phyloP scores from a whole-genome alignment of 1,140 invertebrate genomes.

The Episyrphus balteatus region DNA sequence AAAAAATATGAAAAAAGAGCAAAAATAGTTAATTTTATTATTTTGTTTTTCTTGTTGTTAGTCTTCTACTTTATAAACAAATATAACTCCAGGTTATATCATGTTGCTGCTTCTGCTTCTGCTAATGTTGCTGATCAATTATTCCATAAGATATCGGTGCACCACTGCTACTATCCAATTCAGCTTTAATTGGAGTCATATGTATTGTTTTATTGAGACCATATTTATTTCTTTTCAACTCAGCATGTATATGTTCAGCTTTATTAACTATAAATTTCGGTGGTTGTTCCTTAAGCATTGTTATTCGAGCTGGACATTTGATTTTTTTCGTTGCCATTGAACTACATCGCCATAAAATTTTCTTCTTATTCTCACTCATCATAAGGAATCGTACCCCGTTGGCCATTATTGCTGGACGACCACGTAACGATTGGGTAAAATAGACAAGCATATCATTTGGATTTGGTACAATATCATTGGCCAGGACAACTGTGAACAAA shows the following conservation, averaged over 20 bases:
- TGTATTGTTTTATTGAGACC: slow-evolving; percentile 18
- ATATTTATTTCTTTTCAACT: slow-evolving; percentile 33
- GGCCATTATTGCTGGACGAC: slow-evolving; percentile 33
- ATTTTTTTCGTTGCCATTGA: slow-evolving; percentile 36
- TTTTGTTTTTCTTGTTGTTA: too few species aligned
- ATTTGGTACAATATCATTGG: slow-evolving; percentile 31
- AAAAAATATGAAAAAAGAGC: too few species aligned
- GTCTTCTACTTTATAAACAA: too few species aligned
- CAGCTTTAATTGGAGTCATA: too few species aligned
- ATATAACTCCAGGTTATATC: too few species aligned
- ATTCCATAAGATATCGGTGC: too few species aligned
- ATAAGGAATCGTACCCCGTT: slow-evolving; percentile 33
- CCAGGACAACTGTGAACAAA: slow-evolving; percentile 24
- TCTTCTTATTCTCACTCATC: slow-evolving; percentile 36
- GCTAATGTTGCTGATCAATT: too few species aligned
- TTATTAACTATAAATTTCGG: slow-evolving; percentile 35
- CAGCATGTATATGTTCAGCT: slow-evolving; percentile 29
- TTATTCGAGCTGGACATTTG: slow-evolving; percentile 34
- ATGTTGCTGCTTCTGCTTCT: too few species aligned
- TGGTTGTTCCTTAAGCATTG: slow-evolving; percentile 32
- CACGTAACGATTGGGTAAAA: slow-evolving; percentile 32
- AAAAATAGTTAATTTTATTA: too few species aligned
- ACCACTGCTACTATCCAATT: too few species aligned
- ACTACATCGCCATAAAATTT: slow-evolving; percentile 35
- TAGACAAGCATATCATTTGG: slow-evolving; percentile 30